A percentile compares a stretch with the other conserved stretches of the same genome.
These are phyloP conservation scores for Microctonus aethiopoides DNA, from an alignment of 2,888 invertebrate species.

Conservation along the genomic window DNA sequence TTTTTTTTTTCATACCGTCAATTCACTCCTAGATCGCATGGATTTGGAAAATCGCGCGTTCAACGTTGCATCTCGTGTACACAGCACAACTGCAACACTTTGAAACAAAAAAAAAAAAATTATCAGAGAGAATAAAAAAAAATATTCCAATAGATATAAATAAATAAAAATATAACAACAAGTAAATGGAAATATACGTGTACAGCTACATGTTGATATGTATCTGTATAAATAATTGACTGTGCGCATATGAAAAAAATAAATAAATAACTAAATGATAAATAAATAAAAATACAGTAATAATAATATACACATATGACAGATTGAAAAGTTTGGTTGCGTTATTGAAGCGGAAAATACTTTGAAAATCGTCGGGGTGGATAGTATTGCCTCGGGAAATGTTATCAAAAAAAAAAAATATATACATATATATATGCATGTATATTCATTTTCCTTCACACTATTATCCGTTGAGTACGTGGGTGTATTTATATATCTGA, in stretches of 20 bases:
- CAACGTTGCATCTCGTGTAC: background rate
- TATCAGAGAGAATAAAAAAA: background rate
- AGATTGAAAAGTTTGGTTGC: slow-evolving; percentile 6
- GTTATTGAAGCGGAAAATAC: slow-evolving; percentile 20
- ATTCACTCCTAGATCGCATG: background rate
- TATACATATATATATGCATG: background rate
- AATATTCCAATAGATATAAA: background rate
- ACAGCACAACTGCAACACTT: background rate
- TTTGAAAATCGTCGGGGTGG: slow-evolving; percentile 15
- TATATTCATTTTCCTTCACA: background rate
- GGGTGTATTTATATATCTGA: no score
- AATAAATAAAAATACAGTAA: background rate
- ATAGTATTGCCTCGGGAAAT: slow-evolving; percentile 3
- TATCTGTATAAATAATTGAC: background rate
- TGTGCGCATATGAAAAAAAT: background rate
- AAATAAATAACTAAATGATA: no score
- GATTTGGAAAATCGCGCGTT: background rate
- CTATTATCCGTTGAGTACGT: no score
- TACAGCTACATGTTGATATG: background rate
- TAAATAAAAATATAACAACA: background rate
- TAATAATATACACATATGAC: background rate
- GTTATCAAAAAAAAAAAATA: background rate
- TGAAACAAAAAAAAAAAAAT: background rate
- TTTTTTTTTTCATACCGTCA: background rate
- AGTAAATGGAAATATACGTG: background rate